Conservation (phyloP, 2,113 vertebrate species). For the Benitochromis conjunctus region DNA sequence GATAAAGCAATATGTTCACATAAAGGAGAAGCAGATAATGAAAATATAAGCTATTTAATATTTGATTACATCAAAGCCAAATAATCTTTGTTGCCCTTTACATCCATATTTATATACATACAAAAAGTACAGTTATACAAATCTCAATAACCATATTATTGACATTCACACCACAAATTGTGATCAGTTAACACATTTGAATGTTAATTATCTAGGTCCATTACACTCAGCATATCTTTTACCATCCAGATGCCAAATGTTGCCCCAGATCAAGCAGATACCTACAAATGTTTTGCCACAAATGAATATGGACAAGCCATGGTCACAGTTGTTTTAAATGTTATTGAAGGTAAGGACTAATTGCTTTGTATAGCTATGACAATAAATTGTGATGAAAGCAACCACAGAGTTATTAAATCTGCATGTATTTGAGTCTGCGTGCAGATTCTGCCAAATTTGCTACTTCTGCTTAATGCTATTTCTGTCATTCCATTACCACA, state of each 20-base stretch:
- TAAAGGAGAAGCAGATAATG: background rate
- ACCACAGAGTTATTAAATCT: background rate
- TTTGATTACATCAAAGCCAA: constrained; percentile 1
- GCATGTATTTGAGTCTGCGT: background rate
- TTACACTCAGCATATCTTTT: background rate
- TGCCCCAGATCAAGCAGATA: constrained; percentile 75
- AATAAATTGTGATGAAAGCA: background rate
- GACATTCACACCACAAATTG: background rate
- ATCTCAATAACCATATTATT: background rate
- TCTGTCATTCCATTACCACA: background rate
- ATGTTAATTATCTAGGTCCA: background rate
- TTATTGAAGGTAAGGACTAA: constrained; percentile 79
- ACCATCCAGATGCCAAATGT: constrained; percentile 78
- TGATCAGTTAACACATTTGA: background rate
- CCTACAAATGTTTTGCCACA: constrained; percentile 78
- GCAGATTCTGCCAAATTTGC: background rate
- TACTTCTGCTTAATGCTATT: background rate
- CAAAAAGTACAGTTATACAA: background rate
- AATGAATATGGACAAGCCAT: constrained; percentile 80
- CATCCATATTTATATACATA: background rate
- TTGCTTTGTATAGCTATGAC: background rate
- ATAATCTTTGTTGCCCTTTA: background rate
- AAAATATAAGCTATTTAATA: background rate
- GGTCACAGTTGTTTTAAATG: constrained; percentile 78
- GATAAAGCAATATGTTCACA: background rate